A percentile compares a stretch with the other conserved stretches of the same genome.
Conservation (phyloP, 1,140 invertebrate species). For the Ceratitis capitata region DNA sequence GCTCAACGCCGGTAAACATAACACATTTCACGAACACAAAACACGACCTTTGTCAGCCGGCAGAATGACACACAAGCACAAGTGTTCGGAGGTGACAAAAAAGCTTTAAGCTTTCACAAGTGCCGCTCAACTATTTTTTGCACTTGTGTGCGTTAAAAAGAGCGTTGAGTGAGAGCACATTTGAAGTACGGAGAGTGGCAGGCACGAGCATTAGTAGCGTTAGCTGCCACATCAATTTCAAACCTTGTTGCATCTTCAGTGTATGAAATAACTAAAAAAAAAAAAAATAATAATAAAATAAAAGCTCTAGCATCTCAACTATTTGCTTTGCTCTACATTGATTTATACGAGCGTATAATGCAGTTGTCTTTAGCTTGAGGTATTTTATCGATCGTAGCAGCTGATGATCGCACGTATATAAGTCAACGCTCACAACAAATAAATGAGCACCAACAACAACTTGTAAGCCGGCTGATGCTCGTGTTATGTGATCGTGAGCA, state of each 20-base stretch:
- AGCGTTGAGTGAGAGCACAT: background rate
- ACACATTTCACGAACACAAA: background rate
- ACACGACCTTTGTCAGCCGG: background rate
- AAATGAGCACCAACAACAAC: background rate
- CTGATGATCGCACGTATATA: background rate
- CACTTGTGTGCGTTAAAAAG: background rate
- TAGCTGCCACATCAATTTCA: background rate
- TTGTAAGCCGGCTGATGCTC: background rate
- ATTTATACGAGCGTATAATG: background rate
- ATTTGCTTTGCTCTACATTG: background rate
- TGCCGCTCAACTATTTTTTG: background rate
- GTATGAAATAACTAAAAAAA: no score
- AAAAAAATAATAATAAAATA: no score
- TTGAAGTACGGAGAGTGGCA: background rate
- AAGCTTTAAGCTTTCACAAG: background rate
- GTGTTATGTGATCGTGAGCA: background rate
- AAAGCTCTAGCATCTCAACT: background rate
- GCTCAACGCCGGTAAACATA: background rate
- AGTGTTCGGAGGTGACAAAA: background rate
- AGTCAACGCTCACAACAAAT: background rate
- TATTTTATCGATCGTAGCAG: background rate
- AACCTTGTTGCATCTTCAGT: background rate
- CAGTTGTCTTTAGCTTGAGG: background rate
- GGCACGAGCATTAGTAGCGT: background rate
- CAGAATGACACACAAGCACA: background rate